Evolutionary conservation across 53 echinoderm and acorn worm species (phyloP).

Genomic region (Astropecten irregularis): DNA sequence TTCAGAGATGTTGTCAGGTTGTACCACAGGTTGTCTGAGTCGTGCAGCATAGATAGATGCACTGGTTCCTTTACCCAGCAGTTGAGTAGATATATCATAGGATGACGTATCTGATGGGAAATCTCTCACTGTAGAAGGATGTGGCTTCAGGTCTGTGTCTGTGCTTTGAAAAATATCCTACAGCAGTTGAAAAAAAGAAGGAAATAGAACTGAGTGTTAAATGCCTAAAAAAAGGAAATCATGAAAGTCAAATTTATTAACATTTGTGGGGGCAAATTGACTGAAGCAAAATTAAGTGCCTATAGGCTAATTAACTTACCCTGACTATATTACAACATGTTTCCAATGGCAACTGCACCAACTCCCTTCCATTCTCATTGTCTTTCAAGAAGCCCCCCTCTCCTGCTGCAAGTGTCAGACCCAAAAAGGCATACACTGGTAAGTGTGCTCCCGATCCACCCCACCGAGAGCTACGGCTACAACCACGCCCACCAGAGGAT

Average conservation of each 20-base stretch:
- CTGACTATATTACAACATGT: conserved; percentile 32
- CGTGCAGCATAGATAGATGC: conserved; percentile 72
- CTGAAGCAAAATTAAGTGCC: too few species aligned
- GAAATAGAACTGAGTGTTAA: background rate
- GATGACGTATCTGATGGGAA: conserved; percentile 51
- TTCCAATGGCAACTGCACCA: conserved; percentile 36
- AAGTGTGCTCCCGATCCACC: background rate
- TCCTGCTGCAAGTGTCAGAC: conserved; percentile 34
- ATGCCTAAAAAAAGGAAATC: too few species aligned
- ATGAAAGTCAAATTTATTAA: too few species aligned
- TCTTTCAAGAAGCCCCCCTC: too few species aligned
- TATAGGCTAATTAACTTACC: background rate
- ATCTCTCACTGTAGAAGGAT: background rate
- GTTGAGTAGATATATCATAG: conserved; percentile 48
- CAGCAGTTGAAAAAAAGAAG: background rate
- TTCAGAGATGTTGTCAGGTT: too few species aligned
- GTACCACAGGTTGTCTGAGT: too few species aligned
- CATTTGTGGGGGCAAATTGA: too few species aligned
- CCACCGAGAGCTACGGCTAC: background rate
- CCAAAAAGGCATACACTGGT: conserved; percentile 11
- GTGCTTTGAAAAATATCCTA: conserved; percentile 15
- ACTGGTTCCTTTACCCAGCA: conserved; percentile 63
- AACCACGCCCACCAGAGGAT: background rate
- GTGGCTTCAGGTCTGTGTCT: background rate
- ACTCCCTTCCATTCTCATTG: too few species aligned